Evolutionary conservation across 2,113 vertebrate genomes (phyloP).

Genomic region (Syngnathus typhle): DNA sequence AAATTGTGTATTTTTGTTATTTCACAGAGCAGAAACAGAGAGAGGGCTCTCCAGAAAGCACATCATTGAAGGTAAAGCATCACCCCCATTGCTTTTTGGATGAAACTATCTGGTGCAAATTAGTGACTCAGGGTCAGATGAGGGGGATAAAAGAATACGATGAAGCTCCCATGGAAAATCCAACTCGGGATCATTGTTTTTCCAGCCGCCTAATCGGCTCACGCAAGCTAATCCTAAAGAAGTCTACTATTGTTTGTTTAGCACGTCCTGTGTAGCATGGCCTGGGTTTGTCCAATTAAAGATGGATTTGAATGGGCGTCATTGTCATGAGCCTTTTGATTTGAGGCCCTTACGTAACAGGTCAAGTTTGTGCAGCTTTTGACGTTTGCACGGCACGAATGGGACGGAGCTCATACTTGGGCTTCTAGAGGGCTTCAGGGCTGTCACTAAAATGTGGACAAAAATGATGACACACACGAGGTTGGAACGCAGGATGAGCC

Average conservation of each 20-base stretch:
- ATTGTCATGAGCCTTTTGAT: conserved; percentile 35
- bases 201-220: conserved; percentile 11
- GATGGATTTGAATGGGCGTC: conserved; percentile 17
- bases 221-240: conserved; percentile 16
- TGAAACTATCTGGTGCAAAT: background rate
- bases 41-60: conserved; percentile 87
- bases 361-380: conserved; percentile 1
- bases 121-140: conserved; percentile 2
- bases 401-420: conserved; percentile 6
- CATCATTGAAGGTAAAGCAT: conserved; percentile 83
- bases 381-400: conserved; percentile 3
- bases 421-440: background rate
- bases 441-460: background rate
- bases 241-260: conserved; percentile 25
- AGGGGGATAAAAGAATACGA: background rate
- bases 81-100: background rate
- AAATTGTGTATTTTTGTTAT: conserved; percentile 18
- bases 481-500: background rate
- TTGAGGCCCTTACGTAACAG: conserved; percentile 14
- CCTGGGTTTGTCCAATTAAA: conserved; percentile 25
- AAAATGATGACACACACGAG: conserved; percentile 1
- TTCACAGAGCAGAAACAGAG: conserved; percentile 83
- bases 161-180: background rate
- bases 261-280: background rate
- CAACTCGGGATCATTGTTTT: conserved; percentile 1